Evolutionary conservation across 2,888 invertebrate genomes (phyloP).

Genomic region (Erebia epiphron): DNA sequence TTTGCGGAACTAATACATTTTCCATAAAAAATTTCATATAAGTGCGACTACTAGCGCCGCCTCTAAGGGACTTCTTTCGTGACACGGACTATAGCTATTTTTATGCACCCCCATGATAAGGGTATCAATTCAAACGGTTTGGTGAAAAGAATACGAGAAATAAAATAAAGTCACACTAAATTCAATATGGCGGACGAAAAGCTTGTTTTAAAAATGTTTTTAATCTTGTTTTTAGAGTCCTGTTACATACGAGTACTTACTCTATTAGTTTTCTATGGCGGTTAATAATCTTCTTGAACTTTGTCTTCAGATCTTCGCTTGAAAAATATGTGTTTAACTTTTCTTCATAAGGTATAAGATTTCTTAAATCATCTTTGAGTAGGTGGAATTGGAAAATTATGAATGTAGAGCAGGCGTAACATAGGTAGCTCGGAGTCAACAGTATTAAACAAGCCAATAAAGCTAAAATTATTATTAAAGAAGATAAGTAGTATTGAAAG

Average conservation of each 20-base stretch:
- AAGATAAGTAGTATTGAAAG: background rate
- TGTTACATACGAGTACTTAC: constrained; percentile 5
- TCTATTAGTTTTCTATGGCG: constrained; percentile 6
- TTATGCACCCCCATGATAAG: no score
- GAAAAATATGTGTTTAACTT: constrained; percentile 1
- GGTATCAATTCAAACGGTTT: no score
- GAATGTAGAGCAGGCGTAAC: constrained; percentile 54
- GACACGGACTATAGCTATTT: no score
- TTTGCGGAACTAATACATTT: no score
- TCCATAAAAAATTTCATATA: no score
- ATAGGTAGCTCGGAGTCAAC: constrained; percentile 55
- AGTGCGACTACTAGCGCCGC: no score
- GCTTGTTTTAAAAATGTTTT: background rate
- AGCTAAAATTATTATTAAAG: constrained; percentile 31
- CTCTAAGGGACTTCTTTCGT: no score
- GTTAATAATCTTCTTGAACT: background rate
- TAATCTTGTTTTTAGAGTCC: background rate
- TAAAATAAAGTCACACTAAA: no score
- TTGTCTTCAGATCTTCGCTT: constrained; percentile 32
- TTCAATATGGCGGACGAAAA: no score
- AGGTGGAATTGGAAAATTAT: constrained; percentile 54
- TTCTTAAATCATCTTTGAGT: constrained; percentile 50
- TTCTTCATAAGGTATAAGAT: constrained; percentile 37
- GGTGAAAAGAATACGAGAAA: no score
- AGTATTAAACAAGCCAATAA: constrained; percentile 46